Base-by-base conservation (phyloP, 1,140 invertebrate genomes). In the Himalopsyche phryganea region DNA sequence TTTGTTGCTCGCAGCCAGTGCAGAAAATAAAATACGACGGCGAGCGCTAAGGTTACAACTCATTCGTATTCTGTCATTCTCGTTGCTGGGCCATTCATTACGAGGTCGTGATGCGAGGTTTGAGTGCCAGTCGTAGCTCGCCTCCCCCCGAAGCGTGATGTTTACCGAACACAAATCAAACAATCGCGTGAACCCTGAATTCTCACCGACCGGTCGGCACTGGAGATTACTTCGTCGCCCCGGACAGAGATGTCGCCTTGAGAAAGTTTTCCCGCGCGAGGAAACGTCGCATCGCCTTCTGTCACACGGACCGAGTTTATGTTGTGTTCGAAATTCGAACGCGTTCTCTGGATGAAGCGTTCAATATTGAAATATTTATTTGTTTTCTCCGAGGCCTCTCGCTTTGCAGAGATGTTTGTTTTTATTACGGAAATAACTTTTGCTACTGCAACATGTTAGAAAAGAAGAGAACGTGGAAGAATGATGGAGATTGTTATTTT, bases 111-210 rank as follows among this genome's bases (percentile, higher is more conserved):
- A 61, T 51, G 17, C 40, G 18, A 28, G 42, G 50, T 19, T 40
- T 28, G 23, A 41, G 18, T 28, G 36, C 15, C 11, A 40, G 20
- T 23, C 11, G 35, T 56, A 47, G 48, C 53, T 28, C 23, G 23
- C 23, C 23, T 46, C 28, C 23, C 48, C 40, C 35, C 7, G 41
- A 13, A 41, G 59, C 59, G 59, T 56, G 47, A 59, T 56, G 53
- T 61, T 61, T 61, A 54, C 59, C 50, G 35, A 53, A 61, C 47
- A 61, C 59, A 61, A 61, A 61, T 61, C 59, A 61, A 61, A 61
- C 42, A 61, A 55, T 48, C 45, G 50, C 36, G 54, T 23, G 15
- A 44, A 38, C 38, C 33, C 36, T 51, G 42, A 36, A 51, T 58
- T 35, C n/a, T 14, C 23, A 45, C 42, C 20, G 23, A 28, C 23